These are phyloP conservation scores for Eupithecia subfuscata DNA, from an alignment of 2,888 invertebrate genomes.

Conservation along the genomic window DNA sequence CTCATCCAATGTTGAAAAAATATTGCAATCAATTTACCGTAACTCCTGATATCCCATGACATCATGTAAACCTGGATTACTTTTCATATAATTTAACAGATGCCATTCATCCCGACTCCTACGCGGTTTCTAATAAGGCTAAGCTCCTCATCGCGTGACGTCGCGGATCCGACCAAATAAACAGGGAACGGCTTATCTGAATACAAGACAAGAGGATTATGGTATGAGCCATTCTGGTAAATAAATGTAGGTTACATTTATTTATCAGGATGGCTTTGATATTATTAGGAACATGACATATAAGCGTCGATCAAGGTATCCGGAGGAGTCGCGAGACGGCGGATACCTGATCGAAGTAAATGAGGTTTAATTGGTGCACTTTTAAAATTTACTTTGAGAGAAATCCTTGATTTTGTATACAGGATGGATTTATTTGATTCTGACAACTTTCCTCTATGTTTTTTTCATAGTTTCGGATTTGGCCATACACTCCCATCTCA, in stretches of 20 bases:
- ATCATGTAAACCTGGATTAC: not conserved
- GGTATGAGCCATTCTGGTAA: not conserved
- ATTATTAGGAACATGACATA: not conserved
- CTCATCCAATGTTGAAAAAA: not conserved
- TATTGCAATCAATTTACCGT: not conserved
- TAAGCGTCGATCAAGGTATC: no score
- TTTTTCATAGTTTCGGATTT: no score
- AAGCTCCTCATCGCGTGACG: constrained; percentile 20
- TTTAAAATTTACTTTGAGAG: no score
- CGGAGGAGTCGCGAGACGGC: no score
- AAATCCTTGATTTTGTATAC: not conserved
- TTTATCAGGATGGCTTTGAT: not conserved
- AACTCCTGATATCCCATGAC: not conserved
- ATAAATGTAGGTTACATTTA: not conserved
- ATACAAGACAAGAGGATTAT: constrained; percentile 8
- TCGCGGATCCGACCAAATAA: constrained; percentile 20
- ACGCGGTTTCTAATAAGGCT: constrained; percentile 33
- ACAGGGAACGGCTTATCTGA: constrained; percentile 11
- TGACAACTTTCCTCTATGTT: no score
- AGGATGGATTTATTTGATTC: not conserved
- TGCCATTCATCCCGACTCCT: not conserved
- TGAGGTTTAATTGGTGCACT: no score
- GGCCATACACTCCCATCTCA: no score
- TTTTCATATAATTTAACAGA: constrained; percentile 3
- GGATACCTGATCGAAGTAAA: no score